phyloP scores from a whole-genome alignment of 2,797 vertebrate species.

The Tapera naevia region DNA sequence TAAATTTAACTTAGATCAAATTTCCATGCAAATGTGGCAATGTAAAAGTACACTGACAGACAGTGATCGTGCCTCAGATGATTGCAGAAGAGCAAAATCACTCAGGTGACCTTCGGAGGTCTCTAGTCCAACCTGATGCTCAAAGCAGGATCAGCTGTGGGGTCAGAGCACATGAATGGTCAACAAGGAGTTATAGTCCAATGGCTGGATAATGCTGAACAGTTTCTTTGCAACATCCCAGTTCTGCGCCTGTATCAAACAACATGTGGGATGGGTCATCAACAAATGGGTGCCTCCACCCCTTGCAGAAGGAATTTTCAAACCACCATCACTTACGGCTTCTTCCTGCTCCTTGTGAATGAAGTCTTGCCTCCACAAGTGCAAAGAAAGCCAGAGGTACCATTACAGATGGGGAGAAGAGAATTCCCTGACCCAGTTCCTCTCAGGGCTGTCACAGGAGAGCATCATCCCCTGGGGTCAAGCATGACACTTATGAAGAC shows the following conservation, averaged over 20 bases:
- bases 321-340: background rate
- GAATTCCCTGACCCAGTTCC: background rate
- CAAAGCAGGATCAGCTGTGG: background rate
- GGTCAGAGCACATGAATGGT: background rate
- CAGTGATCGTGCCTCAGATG: background rate
- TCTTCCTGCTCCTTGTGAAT: background rate
- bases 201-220: background rate
- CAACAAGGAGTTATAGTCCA: background rate
- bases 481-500: background rate
- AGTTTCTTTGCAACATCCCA: background rate
- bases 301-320: background rate
- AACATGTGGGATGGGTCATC: background rate
- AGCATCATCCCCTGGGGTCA: accelerated
- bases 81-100: background rate
- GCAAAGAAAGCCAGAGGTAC: background rate
- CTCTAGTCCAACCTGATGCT: background rate
- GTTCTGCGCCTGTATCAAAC: background rate
- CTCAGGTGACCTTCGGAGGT: background rate
- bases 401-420: background rate
- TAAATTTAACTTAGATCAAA: conserved; percentile 19
- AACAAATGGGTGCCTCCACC: background rate
- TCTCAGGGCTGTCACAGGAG: background rate
- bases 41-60: background rate
- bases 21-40: conserved; percentile 1
- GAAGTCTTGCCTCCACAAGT: background rate